Evolutionary conservation across 2,888 invertebrate genomes (phyloP), one percentile per base, ranked within the genome.

Genomic region (Pilophorus perplexus): DNA sequence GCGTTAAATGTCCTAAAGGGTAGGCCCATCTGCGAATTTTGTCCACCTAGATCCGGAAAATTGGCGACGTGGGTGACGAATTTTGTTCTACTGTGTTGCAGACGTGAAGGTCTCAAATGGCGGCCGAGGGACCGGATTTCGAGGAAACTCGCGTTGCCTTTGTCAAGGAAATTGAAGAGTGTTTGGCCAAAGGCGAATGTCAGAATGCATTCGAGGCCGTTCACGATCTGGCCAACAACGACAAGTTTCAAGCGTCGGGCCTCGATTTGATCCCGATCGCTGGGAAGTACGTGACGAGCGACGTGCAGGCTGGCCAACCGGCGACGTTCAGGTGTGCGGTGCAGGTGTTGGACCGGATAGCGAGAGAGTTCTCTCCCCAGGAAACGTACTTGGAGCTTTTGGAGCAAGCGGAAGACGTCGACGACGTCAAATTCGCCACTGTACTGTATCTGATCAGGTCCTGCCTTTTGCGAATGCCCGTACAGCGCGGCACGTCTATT

Each of bases 11-110:
- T n/a, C n/a, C n/a, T n/a, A n/a, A n/a, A n/a, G n/a, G n/a, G n/a
- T n/a, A n/a, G n/a, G n/a, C n/a, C n/a, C n/a, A n/a, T n/a, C n/a
- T n/a, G n/a, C n/a, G n/a, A n/a, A n/a, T n/a, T n/a, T n/a, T n/a
- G n/a, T n/a, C n/a, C n/a, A n/a, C n/a, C n/a, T n/a, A n/a, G n/a
- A n/a, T n/a, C n/a, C n/a, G n/a, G n/a, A n/a, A n/a, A n/a, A n/a
- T n/a, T n/a, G n/a, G n/a, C n/a, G n/a, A n/a, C n/a, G n/a, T n/a
- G 23, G 44, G 25, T 59, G 42, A 59, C 16, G 16, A 14, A n/a
- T 59, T 59, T 38, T 59, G 42, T 59, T 59, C 59, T 59, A 59
- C 59, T 59, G 59, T 59, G 59, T 59, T 59, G 42, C 59, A 59
- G 59, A 59, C 59, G 40, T 59, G 40, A 44, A 40, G 27, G 3